Base-by-base conservation (phyloP, 1,140 invertebrate genomes). In the Diachasmimorpha longicaudata region DNA sequence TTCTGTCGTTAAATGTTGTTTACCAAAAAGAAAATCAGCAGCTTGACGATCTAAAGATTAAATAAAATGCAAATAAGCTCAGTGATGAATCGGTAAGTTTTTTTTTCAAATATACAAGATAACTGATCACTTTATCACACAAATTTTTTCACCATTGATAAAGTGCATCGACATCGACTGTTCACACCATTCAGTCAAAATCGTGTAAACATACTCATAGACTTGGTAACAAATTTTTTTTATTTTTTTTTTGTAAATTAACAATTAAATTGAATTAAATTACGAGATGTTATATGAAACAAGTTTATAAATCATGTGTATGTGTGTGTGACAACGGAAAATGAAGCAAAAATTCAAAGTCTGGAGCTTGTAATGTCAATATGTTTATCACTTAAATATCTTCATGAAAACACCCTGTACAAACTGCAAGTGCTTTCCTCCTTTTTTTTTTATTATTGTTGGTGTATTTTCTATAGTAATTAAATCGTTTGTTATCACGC, bases 391-490 rank as follows among this genome's bases (percentile, higher is more conserved):
- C 31, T 31, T 31, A 31, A 31, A 31, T 6, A 31, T 6, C 31
- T 31, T 31, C 6, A 31, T 31, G 31, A 31, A 31, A 31, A 3
- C 2, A 31, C 31, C 31, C 31, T 31, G 31, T 31, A 31, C 31
- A 31, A 31, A 31, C 6, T 68, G 42, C n/a, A 37, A 10, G 21
- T 37, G 37, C 4, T 9, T 36, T 72, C 1, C 55, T 72, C n/a
- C 9, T 68, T 68, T 68, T 44, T 58, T 23, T 66, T 48, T 67
- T 75, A 69, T 66, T 36, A 74, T 68, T 68, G 16, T 21, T 63
- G 31, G 0, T 67, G 68, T 46, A n/a, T 25, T 58, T 37, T 36
- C 37, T 14, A 19, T 58, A 55, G 52, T 55, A 39, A 25, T 37
- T 72, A 72, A 55, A 66, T 66, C 23, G 1, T 31, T 31, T 66